Evolutionary conservation across 2,113 vertebrate species (phyloP).

Genomic region (Pandion haliaetus): DNA sequence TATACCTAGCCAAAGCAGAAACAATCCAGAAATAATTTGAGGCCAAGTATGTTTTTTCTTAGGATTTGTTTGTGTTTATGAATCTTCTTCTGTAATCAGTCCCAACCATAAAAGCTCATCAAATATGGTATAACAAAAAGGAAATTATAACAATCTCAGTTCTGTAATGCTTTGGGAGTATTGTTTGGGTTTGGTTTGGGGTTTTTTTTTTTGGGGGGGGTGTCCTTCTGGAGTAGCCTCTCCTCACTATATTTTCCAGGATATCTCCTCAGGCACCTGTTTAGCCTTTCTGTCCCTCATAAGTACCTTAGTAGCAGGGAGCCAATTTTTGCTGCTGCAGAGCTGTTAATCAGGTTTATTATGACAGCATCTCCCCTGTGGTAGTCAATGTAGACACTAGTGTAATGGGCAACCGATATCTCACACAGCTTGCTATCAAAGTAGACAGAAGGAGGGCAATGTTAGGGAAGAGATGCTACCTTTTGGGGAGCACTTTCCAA

Average conservation of each 20-base stretch:
- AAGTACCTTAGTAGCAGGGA: neutral
- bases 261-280: neutral
- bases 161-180: neutral
- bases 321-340: neutral
- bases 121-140: neutral
- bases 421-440: neutral
- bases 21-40: neutral
- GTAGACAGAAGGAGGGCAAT: neutral
- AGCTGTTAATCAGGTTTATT: neutral
- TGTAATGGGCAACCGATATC: rapidly evolving
- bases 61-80: neutral
- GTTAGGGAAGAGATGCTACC: neutral
- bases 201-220: rapidly evolving
- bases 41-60: neutral
- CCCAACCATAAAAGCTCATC: neutral
- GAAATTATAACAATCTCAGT: neutral
- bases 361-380: neutral
- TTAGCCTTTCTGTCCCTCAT: neutral
- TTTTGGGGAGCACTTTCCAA: neutral
- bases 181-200: neutral
- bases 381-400: neutral
- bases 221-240: neutral
- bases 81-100: neutral
- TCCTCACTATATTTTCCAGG: neutral
- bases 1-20: neutral